A percentile compares a stretch with the other conserved stretches of the same genome.
phyloP scores from a whole-genome alignment of 2,888 invertebrate genomes.

The Pemphredon lugubris region DNA sequence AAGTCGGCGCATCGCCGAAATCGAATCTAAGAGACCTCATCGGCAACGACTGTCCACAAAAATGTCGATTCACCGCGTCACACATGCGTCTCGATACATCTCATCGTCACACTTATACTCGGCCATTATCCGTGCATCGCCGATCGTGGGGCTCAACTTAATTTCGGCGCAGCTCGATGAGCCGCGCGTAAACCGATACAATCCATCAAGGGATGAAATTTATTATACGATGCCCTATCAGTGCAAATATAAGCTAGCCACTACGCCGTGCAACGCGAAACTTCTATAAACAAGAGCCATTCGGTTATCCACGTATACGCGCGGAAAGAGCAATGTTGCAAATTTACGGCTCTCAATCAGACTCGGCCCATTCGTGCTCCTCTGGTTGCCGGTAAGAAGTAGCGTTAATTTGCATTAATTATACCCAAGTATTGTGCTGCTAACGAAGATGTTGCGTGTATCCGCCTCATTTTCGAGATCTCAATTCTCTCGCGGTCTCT shows the following conservation, averaged over 20 bases:
- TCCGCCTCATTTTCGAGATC: constrained; percentile 33
- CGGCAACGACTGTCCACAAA: constrained; percentile 47
- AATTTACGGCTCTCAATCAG: constrained; percentile 34
- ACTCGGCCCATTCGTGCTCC: constrained; percentile 6
- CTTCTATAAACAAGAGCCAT: constrained; percentile 28
- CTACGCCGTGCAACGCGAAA: too few relatives aligned
- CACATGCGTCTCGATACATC: too few relatives aligned
- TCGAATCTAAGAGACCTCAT: constrained; percentile 62
- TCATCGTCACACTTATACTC: too few relatives aligned
- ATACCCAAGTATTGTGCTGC: constrained; percentile 18
- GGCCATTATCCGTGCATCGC: too few relatives aligned
- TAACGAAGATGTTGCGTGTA: constrained; percentile 48
- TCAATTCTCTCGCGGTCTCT: not conserved
- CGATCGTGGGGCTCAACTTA: too few relatives aligned
- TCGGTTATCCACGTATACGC: constrained; percentile 15
- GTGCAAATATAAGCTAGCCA: too few relatives aligned
- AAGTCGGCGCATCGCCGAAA: constrained; percentile 65
- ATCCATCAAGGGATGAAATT: too few relatives aligned
- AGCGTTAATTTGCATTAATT: constrained; percentile 57
- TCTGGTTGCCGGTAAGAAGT: constrained; percentile 5
- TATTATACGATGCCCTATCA: too few relatives aligned
- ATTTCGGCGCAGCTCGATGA: too few relatives aligned
- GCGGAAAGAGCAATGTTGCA: constrained; percentile 1
- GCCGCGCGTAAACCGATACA: too few relatives aligned
- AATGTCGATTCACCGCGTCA: constrained; percentile 49